A percentile compares a stretch with the other conserved stretches of the same genome.
These are phyloP conservation scores for Pocillopora verrucosa DNA, from an alignment of 64 coral and sea anemone species.

Conservation along the genomic window DNA sequence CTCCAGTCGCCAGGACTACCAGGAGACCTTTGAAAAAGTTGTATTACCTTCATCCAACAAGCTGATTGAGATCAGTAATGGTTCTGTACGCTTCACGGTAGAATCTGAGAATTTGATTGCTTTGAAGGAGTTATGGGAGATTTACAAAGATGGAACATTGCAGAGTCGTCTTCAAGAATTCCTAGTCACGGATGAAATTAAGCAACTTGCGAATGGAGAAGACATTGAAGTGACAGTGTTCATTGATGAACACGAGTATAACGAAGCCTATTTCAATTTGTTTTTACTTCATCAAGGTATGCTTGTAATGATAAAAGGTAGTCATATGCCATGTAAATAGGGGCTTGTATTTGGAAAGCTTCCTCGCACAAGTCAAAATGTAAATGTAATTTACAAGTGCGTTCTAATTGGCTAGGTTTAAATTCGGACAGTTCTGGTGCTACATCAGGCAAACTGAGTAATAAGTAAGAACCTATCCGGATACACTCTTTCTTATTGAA, in stretches of 20 bases:
- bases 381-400: too few relatives aligned
- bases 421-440: too few relatives aligned
- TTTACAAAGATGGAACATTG: slow-evolving; percentile 11
- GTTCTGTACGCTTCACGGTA: slow-evolving; percentile 22
- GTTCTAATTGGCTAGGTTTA: too few relatives aligned
- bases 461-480: too few relatives aligned
- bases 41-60: slow-evolving; percentile 7
- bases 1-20: background rate
- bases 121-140: slow-evolving; percentile 43
- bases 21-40: background rate
- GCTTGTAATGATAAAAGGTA: too few relatives aligned
- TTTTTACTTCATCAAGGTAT: slow-evolving; percentile 14
- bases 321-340: background rate
- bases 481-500: too few relatives aligned
- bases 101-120: slow-evolving; percentile 12
- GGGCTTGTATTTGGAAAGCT: too few relatives aligned
- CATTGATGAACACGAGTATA: slow-evolving; percentile 25
- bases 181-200: slow-evolving; percentile 41
- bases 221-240: slow-evolving; percentile 25
- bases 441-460: too few relatives aligned
- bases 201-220: slow-evolving; percentile 6
- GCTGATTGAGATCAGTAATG: background rate
- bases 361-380: too few relatives aligned
- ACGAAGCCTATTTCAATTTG: background rate
- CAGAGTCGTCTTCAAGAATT: slow-evolving; percentile 15